Base-by-base conservation (phyloP, 2,113 vertebrate genomes). In the Rhabdomys dilectus region DNA sequence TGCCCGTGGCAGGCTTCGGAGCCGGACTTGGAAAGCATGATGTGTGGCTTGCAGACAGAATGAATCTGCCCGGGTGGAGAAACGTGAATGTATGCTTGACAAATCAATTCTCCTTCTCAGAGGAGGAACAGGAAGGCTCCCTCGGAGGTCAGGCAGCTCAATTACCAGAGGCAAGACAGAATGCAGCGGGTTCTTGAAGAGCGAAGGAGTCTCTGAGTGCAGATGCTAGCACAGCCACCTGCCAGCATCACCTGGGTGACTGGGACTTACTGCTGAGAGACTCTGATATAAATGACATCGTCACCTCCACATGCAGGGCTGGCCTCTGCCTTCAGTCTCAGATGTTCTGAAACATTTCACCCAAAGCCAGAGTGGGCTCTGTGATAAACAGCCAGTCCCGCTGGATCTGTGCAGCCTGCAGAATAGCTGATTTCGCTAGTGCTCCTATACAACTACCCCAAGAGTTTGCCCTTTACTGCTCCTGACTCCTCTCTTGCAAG, bases 61-160 rank as follows among this genome's bases (percentile, higher is more conserved):
- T 77, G 95, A 95, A 95, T 97, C 93, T 95, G 88, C 84, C 75
- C 5, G 0, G 42, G 85, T 82, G 81, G 45, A 82, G 87, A 88
- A 78, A 77, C 80, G 90, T 93, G 92, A 88, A 86, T 96, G 66
- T 88, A 75, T 91, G 88, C 95, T 95, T 96, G 95, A 97, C 96
- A 97, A 97, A 96, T 96, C 96, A 96, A 97, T 97, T 96, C 88
- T 22, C 60, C 56, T 88, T 77, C 92, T 80, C 51, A 56, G 11
- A 91, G 96, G 45, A 95, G 58, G 36, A 95, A 91, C 72, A 85
- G 53, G 85, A 86, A 97, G 92, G 81, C n/a, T 62, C 88, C 90
- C 17, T 11, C 2, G 0, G 88, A 93, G 97, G 94, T 95, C 96
- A 92, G 66, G 91, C 68, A 95, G 95, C 96, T 96, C 88, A 91